Evolutionary conservation across 1,140 invertebrate genomes (phyloP).

Genomic region (silkworm (Bombyx mori)): DNA sequence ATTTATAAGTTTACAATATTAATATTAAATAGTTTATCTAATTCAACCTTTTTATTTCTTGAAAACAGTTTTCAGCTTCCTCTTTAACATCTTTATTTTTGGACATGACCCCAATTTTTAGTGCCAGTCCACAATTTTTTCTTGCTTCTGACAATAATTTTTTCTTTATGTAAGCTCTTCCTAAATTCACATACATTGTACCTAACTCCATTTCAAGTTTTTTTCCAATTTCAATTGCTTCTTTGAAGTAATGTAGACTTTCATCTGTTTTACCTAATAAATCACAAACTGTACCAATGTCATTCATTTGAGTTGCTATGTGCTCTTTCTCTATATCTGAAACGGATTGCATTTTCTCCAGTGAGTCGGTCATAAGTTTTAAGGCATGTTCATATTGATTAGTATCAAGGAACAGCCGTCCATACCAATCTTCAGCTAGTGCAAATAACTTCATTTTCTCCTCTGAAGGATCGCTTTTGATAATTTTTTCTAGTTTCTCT

Average conservation of each 20-base stretch:
- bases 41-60: conserved; percentile 71
- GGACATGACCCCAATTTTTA: conserved; percentile 76
- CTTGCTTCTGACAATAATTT: conserved; percentile 79
- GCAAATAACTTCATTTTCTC: conserved; percentile 77
- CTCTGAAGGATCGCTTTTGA: conserved; percentile 64
- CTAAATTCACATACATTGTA: conserved; percentile 86
- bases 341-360: conserved; percentile 76
- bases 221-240: conserved; percentile 80
- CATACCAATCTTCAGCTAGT: conserved; percentile 87
- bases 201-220: conserved; percentile 78
- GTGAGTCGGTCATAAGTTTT: conserved; percentile 78
- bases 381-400: conserved; percentile 77
- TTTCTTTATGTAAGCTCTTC: conserved; percentile 83
- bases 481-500: conserved; percentile 74
- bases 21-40: conserved; percentile 18
- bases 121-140: conserved; percentile 79
- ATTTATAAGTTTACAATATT: background rate
- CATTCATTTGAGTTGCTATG: conserved; percentile 85
- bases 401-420: conserved; percentile 78
- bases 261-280: conserved; percentile 76
- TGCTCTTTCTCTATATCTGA: conserved; percentile 81
- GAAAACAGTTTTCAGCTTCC: conserved; percentile 80
- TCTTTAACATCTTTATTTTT: conserved; percentile 76
- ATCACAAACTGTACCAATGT: conserved; percentile 84
- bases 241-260: conserved; percentile 79